Evolutionary conservation across 1,140 invertebrate species (phyloP).

Genomic region (Pygmarrhopalites habei): DNA sequence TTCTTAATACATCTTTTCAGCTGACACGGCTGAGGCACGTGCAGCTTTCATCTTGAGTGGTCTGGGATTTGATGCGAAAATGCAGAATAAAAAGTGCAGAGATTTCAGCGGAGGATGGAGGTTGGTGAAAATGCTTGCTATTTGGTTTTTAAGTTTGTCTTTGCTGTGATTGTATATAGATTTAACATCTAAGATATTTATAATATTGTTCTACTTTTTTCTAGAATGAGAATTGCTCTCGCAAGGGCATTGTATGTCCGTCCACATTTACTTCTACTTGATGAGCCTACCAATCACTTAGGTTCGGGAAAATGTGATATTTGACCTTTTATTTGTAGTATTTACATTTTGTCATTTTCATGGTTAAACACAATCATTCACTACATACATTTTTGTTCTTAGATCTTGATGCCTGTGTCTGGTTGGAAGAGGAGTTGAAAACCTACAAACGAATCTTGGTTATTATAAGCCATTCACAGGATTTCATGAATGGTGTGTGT

Average conservation of each 20-base stretch:
- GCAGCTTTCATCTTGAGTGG: constrained; percentile 92
- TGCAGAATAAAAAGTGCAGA: constrained; percentile 86
- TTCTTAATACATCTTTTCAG: no score
- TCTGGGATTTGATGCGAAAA: constrained; percentile 89
- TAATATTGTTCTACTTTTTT: no score
- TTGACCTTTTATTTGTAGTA: background rate
- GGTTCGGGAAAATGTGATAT: no score
- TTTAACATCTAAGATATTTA: no score
- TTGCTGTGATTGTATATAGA: no score
- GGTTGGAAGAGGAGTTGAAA: constrained; percentile 96
- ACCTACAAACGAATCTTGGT: constrained; percentile 94
- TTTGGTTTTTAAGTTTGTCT: no score
- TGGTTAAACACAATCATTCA: constrained; percentile 58
- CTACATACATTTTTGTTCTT: no score
- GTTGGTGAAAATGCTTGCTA: background rate
- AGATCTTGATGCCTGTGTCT: constrained; percentile 93
- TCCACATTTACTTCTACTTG: constrained; percentile 40
- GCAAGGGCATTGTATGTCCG: constrained; percentile 66
- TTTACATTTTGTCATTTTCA: background rate
- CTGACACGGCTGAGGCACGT: constrained; percentile 49
- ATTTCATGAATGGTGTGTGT: constrained; percentile 98
- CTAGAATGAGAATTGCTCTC: constrained; percentile 88
- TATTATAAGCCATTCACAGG: constrained; percentile 99
- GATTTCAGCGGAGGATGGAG: constrained; percentile 98
- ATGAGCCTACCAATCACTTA: constrained; percentile 49